Percentiles rank a stretch among this genome's conserved stretches.
phyloP scores from a whole-genome alignment of 2,113 vertebrate species.

The Rhabdornis inornatus region DNA sequence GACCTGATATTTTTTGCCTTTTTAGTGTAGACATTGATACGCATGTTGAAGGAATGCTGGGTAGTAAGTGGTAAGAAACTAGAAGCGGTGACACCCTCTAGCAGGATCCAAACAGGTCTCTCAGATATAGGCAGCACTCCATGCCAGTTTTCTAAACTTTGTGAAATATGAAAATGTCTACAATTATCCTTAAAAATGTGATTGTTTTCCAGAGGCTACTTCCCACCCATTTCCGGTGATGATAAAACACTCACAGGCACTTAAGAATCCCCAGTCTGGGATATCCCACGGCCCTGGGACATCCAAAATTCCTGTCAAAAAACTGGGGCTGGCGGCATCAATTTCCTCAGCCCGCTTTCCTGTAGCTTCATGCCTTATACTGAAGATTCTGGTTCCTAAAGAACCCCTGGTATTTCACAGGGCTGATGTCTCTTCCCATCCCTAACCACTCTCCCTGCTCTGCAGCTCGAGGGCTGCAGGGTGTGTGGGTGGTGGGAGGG shows the following conservation, averaged over 20 bases:
- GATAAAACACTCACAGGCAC: background rate
- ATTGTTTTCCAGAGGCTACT: background rate
- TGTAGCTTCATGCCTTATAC: background rate
- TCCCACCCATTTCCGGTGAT: background rate
- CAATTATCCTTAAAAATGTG: background rate
- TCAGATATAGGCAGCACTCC: background rate
- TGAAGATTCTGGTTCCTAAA: background rate
- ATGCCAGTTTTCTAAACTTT: background rate
- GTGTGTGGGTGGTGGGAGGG: background rate
- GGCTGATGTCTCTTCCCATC: background rate
- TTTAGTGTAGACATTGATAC: background rate
- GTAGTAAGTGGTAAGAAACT: background rate
- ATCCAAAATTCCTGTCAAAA: background rate
- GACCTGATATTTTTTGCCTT: background rate
- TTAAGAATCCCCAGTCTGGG: background rate
- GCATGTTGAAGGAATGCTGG: background rate
- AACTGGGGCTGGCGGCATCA: background rate
- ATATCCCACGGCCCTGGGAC: accelerated
- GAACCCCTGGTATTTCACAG: accelerated
- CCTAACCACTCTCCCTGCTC: background rate
- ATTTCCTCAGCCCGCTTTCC: background rate
- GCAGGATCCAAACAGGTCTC: background rate
- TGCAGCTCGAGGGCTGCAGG: accelerated
- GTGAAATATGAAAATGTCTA: background rate
- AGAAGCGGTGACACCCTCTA: background rate